Evolutionary conservation across 2,797 vertebrate species (phyloP), one percentile per base, ranked within the genome.

Genomic region (Podarcis lilfordi): DNA sequence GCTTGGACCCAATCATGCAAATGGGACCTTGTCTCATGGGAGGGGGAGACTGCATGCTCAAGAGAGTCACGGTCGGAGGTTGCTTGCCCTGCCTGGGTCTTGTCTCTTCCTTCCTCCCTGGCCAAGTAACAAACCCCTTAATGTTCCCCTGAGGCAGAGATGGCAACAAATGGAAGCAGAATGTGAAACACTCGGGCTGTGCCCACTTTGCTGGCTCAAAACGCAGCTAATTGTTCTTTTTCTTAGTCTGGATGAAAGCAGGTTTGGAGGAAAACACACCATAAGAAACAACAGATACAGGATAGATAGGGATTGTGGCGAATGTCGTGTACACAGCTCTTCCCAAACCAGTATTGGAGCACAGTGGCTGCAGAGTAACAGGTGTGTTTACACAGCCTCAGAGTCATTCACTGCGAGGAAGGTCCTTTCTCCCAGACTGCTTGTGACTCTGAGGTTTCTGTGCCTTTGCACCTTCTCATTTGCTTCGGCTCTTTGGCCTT

Each of bases 81-180:
- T 0, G 80, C 87, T 80, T 88, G 84, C 91, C 15, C 13, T 21
- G 11, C 37, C 64, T 87, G 87, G 85, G 88, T 91, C 91, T 85
- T 80, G 71, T 79, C 7, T 83, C n/a, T 29, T 86, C 37, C 50
- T 25, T 78, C n/a, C 40, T 79, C 81, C 40, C 9, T 76, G 37
- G 40, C 8, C 29, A 11, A 80, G n/a, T 5, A 23, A 66, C n/a
- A 72, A 59, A 29, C 2, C 55, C 32, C n/a, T 75, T 64, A 35
- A 32, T 35, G 15, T 80, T 29, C 19, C 27, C 68, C 11, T n/a
- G 59, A 74, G 68, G 3, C 21, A 64, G 25, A 21, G 23, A 21
- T 50, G 17, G 40, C 25, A 66, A 45, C 23, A 85, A n/a, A 59
- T 61, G 32, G 45, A 61, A 66, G 27, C 21, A 55, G 64, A 45